Conservation (phyloP, 2,113 vertebrate genomes). For the Apteryx owenii region DNA sequence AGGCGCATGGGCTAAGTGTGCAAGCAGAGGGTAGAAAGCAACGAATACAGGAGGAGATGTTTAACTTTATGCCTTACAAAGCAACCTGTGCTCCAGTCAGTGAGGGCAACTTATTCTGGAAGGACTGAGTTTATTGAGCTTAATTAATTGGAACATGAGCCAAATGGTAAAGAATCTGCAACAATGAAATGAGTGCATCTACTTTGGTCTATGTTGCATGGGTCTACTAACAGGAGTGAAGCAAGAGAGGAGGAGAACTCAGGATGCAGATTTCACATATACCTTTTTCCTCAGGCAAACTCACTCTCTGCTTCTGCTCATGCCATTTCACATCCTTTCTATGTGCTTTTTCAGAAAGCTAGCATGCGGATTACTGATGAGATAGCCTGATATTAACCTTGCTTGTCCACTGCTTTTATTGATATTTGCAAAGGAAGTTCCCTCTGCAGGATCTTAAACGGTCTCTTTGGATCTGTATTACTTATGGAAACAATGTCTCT, state of each 20-base stretch:
- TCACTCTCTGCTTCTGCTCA: not conserved
- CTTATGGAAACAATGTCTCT: not conserved
- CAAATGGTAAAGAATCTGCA: not conserved
- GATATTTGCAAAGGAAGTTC: not conserved
- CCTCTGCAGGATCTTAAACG: not conserved
- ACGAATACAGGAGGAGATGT: not conserved
- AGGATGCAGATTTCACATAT: fast-evolving
- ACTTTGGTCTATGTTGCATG: not conserved
- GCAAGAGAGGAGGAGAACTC: not conserved
- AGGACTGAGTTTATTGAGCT: not conserved
- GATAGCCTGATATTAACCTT: not conserved
- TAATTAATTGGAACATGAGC: not conserved
- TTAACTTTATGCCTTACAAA: not conserved
- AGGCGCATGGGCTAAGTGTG: not conserved
- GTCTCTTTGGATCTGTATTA: not conserved
- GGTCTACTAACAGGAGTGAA: not conserved
- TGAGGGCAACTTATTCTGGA: not conserved
- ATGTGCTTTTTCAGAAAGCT: not conserved
- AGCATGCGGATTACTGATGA: not conserved
- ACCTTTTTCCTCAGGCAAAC: not conserved
- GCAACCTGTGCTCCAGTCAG: not conserved
- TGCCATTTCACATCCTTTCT: not conserved
- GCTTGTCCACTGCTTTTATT: not conserved
- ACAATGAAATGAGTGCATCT: not conserved
- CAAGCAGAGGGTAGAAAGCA: not conserved